Conservation (phyloP, 2,797 vertebrate genomes). For the Octomys mimax region DNA sequence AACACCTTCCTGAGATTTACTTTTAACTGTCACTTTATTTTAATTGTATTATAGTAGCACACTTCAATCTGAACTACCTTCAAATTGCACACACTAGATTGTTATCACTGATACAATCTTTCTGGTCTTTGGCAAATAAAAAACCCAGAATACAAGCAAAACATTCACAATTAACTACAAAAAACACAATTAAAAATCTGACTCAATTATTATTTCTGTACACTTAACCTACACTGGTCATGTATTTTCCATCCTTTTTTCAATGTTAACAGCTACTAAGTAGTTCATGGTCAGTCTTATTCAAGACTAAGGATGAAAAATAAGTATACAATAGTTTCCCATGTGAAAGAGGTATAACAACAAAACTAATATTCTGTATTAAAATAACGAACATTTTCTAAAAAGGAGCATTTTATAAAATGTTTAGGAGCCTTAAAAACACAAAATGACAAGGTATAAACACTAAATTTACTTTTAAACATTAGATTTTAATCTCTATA, state of each 20-base stretch:
- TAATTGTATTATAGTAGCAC: not conserved
- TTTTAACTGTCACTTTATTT: slow-evolving; percentile 66
- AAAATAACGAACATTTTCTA: not conserved
- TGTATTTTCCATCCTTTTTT: slow-evolving; percentile 10
- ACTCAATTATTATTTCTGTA: slow-evolving; percentile 40
- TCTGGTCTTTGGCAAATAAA: slow-evolving; percentile 58
- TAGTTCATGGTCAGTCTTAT: not conserved
- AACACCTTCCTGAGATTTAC: slow-evolving; percentile 59
- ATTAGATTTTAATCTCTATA: not conserved
- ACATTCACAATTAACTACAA: slow-evolving; percentile 64
- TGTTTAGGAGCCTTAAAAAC: slow-evolving; percentile 1
- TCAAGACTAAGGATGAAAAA: slow-evolving; percentile 26
- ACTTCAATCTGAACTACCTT: slow-evolving; percentile 25
- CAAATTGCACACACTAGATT: not conserved
- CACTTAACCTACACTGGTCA: not conserved
- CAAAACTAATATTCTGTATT: not conserved
- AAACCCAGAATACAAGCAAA: slow-evolving; percentile 54
- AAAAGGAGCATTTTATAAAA: not conserved
- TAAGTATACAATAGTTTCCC: slow-evolving; percentile 48
- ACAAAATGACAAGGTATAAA: not conserved
- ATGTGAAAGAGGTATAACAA: not conserved
- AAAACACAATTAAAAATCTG: slow-evolving; percentile 8
- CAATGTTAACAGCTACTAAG: not conserved
- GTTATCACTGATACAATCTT: not conserved
- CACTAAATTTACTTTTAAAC: not conserved